Evolutionary conservation across 37 sponge, comb jelly and placozoan genomes (phyloP), one percentile per base, ranked within the genome.

Genomic region (Spongilla lacustris): DNA sequence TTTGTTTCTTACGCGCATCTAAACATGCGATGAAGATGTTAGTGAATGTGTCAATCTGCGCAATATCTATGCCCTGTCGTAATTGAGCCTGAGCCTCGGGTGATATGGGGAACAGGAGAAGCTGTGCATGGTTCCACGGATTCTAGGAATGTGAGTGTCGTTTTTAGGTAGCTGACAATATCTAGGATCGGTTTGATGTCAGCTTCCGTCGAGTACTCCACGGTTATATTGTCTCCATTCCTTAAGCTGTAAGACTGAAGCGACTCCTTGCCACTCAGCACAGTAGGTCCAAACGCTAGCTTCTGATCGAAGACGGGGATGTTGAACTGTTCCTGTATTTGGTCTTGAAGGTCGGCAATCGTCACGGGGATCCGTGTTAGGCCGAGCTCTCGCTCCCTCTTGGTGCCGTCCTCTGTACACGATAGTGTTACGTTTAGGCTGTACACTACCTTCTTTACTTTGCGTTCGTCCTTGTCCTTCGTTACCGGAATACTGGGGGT

Each of bases 291-390:
- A 34, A 76, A 85, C n/a, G 10, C 23, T 30, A 85, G 17, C 17
- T 25, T 30, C 30, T 85, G 85, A 3, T 58, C 70, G 9, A 77
- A 85, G 23, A 25, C 69, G 31, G 85, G 85, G 22, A 85, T 49
- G 25, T 30, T 30, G 24, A 73, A 76, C 11, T 85, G 37, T 67
- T 30, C 26, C 78, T 85, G 68, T 22, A 85, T 68, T 12, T 9
- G n/a, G 27, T 77, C 23, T 27, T 85, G 75, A 12, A 83, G 24
- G 23, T 74, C 84, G 1, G 74, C 66, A 73, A 72, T 66, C 17
- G 84, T 83, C 32, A 25, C 23, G 19, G 84, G 84, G 3, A 41
- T 41, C 41, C 41, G 41, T 6, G 3, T 41, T 41, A 41, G 41
- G 41, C 41, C 41, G 6, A 41, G 41, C 41, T 41, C 41, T 41